A percentile compares a stretch with the other conserved stretches of the same genome.
phyloP scores from a whole-genome alignment of 2,888 invertebrate species.

The Rambutsinella grinnellia region DNA sequence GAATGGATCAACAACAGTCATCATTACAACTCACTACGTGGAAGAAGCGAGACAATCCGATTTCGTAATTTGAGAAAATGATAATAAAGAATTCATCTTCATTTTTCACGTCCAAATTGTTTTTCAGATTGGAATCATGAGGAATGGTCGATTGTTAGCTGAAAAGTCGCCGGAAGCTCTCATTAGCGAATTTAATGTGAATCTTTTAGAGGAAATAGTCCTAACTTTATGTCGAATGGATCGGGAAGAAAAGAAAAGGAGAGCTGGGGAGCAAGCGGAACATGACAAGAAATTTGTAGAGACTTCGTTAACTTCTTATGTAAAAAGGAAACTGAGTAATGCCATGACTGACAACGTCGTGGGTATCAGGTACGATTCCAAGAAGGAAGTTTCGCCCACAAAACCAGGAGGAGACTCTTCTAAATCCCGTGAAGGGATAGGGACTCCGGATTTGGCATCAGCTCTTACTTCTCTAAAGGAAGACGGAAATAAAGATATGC shows the following conservation, averaged over 20 bases:
- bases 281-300: not conserved
- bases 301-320: slow-evolving; percentile 3
- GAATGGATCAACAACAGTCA: slow-evolving; percentile 43
- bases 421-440: not conserved
- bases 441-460: not conserved
- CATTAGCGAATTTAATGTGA: slow-evolving; percentile 27
- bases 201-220: slow-evolving; percentile 53
- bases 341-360: slow-evolving; percentile 9
- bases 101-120: not conserved
- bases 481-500: too few relatives aligned
- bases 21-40: slow-evolving; percentile 61
- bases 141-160: slow-evolving; percentile 52
- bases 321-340: slow-evolving; percentile 6
- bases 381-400: not conserved
- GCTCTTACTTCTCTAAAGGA: too few relatives aligned
- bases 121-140: slow-evolving; percentile 55
- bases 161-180: slow-evolving; percentile 51
- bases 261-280: not conserved
- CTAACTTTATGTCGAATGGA: slow-evolving; percentile 48
- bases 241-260: slow-evolving; percentile 26
- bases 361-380: slow-evolving; percentile 9
- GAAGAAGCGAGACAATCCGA: slow-evolving; percentile 55
- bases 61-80: not conserved
- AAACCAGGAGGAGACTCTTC: not conserved
- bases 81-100: not conserved